Evolutionary conservation across 2,888 invertebrate species (phyloP), one percentile per base, ranked within the genome.

Genomic region (Pherbina coryleti): DNA sequence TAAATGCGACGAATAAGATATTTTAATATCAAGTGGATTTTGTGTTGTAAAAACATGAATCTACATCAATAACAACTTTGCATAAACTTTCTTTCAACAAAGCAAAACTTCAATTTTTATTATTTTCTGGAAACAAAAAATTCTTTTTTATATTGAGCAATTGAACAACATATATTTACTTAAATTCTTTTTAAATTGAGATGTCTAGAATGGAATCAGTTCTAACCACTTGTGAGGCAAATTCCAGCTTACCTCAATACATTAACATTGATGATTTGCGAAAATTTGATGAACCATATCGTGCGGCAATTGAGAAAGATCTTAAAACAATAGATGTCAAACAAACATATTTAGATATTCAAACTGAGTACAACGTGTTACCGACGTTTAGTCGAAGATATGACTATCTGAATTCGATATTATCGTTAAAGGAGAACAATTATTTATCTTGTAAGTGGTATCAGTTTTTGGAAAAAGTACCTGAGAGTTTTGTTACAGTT

Each of bases 331-430:
- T 70, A 44, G 76, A 25, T 14, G 28, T 71, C n/a, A 75, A 79
- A 64, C 60, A 75, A 31, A 75, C 77, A 5, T 34, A 76, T 3
- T 55, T 73, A 5, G 77, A 79, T 60, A 64, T 69, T 11, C 57
- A 62, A 53, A 74, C 22, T 0, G 80, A 82, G n/a, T 86, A 83
- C 79, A 80, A 80, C 0, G 79, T 87, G 0, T 74, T 87, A 44
- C 87, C 87, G 7, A 81, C 81, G 73, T 83, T 85, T n/a, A 83
- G 81, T 51, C 75, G 81, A 64, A 82, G 83, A 44, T 78, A 83
- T 74, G 82, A 83, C 9, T 82, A 87, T 60, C 78, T 85, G 31
- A 83, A 79, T 19, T 76, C 83, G 0, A 5, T 62, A n/a, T 37
- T 86, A 0, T 87, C 86, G 0, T 11, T 79, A 19, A 55, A 79